Percentiles rank a stretch among this genome's conserved stretches.
Evolutionary conservation across 2,797 vertebrate genomes (phyloP).

Genomic region (Coregonus sp.): DNA sequence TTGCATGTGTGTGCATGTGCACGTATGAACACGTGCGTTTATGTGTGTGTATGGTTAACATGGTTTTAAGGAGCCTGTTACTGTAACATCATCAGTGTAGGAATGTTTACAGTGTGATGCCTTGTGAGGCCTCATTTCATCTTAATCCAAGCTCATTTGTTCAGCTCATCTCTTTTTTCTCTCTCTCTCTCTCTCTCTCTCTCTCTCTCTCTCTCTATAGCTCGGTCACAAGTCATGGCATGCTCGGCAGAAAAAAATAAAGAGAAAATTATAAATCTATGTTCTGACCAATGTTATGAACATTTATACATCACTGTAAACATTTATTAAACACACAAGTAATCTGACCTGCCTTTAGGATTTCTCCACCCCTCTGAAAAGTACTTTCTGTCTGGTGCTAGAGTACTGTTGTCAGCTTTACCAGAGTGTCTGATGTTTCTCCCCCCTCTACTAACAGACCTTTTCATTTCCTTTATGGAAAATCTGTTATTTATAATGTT

Average conservation of each 20-base stretch:
- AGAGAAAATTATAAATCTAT: conserved; percentile 68
- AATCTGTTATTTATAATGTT: conserved; percentile 96
- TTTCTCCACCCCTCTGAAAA: neutral
- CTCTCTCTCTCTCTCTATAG: conserved; percentile 3
- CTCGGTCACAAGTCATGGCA: too few species aligned
- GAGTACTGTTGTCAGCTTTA: conserved; percentile 81
- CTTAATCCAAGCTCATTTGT: conserved; percentile 65
- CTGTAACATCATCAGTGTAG: conserved; percentile 59
- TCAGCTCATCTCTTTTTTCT: conserved; percentile 35
- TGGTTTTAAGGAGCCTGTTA: conserved; percentile 1
- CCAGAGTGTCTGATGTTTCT: conserved; percentile 80
- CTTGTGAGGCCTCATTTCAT: conserved; percentile 63
- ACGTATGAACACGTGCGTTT: too few species aligned
- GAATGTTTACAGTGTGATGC: conserved; percentile 70
- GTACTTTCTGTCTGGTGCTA: conserved; percentile 26
- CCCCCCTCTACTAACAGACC: conserved; percentile 77
- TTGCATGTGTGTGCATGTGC: too few species aligned
- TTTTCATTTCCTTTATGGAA: conserved; percentile 96
- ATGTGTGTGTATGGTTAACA: conserved; percentile 26
- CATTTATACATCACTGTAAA: conserved; percentile 78
- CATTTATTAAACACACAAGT: conserved; percentile 74
- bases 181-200: conserved; percentile 20
- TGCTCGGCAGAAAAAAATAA: conserved; percentile 39
- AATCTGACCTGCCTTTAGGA: conserved; percentile 66
- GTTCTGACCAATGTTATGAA: conserved; percentile 77